Evolutionary conservation across 2,888 invertebrate genomes (phyloP), one percentile per base, ranked within the genome.

Genomic region (Clistopyga incitator): DNA sequence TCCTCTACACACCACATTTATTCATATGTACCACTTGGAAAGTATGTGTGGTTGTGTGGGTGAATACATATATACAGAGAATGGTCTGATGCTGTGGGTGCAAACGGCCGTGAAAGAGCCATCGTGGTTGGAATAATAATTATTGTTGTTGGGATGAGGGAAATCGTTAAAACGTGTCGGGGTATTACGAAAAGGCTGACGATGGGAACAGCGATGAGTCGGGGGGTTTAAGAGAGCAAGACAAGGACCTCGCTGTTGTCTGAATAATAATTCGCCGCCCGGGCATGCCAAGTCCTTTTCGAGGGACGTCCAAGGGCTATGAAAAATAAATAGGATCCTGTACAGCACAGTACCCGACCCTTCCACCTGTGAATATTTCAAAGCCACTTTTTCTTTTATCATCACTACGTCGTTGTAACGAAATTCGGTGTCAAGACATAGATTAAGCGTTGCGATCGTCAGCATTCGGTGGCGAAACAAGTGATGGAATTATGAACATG

Each of bases 71-170:
- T 42, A 42, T 65, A 67, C 52, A 68, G 42, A 52, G 25, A 54
- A 18, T 25, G 38, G 18, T 67, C 25, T 77, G 56, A 34, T 20
- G 23, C 42, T 74, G 25, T 52, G 59, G 42, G 25, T 67, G 71
- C 64, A 72, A n/a, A 47, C 42, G 45, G 56, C 67, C 42, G 81
- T 38, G 65, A 81, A 76, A 83, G 81, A 68, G 74, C 42, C 70
- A 56, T 84, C 90, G 88, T 89, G 90, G 84, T 85, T 77, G 74
- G 91, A 91, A 90, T 90, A 90, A 89, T 89, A 90, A 91, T 90
- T 85, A 88, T 87, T 86, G 81, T 86, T 87, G 88, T 88, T 85
- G 83, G 72, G 67, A 77, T 61, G 74, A 84, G 87, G 85, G 86
- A 88, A 88, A 87, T 87, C 86, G 86, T 84, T 72, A 74, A 82